Conservation (phyloP, 2,113 vertebrate genomes). For the Odocoileus virginianus region DNA sequence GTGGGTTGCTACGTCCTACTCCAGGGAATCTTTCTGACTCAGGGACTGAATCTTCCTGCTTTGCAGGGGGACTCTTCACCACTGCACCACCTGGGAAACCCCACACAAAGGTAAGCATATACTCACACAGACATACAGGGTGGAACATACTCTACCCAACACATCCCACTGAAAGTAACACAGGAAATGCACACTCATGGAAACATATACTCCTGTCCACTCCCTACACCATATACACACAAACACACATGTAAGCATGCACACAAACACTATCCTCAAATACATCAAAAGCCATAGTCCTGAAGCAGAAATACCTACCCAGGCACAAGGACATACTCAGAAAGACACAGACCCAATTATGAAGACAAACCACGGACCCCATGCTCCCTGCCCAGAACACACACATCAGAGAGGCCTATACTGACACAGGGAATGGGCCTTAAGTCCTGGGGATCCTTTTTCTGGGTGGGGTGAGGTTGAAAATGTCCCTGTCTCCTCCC, state of each 20-base stretch:
- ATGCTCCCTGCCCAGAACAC: background rate
- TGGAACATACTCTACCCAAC: background rate
- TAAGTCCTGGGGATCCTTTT: background rate
- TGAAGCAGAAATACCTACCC: background rate
- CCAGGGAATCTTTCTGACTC: background rate
- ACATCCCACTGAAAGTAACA: background rate
- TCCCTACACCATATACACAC: too few species aligned
- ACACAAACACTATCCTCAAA: background rate
- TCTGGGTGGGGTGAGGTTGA: background rate
- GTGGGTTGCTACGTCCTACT: background rate
- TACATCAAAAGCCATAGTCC: background rate
- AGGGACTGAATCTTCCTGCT: background rate
- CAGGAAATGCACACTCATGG: background rate
- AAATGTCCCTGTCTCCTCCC: background rate
- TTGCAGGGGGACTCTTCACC: background rate
- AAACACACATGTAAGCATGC: background rate
- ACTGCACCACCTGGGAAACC: background rate
- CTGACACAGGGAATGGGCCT: background rate
- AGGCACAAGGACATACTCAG: background rate
- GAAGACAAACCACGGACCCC: background rate
- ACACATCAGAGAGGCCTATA: background rate
- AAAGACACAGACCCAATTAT: background rate
- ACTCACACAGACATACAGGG: background rate
- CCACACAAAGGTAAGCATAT: background rate
- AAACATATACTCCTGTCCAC: background rate